phyloP scores from a whole-genome alignment of 2,113 vertebrate genomes.

The Myotis yumanensis region DNA sequence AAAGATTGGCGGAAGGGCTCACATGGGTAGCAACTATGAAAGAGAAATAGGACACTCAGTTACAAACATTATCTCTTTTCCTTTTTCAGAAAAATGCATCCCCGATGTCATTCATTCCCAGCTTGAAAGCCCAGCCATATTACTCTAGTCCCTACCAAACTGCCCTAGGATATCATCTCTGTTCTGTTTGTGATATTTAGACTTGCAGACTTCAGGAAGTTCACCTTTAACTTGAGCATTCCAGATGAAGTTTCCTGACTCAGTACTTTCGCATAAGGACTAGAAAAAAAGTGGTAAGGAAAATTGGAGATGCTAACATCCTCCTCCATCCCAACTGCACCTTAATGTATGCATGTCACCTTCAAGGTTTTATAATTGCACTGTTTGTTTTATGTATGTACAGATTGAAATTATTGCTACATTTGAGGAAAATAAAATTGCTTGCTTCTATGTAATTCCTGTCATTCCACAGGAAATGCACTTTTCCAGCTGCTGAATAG shows the following conservation, averaged over 20 bases:
- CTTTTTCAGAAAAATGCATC: slow-evolving; percentile 75
- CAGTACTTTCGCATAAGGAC: slow-evolving; percentile 73
- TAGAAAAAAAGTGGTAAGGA: slow-evolving; percentile 70
- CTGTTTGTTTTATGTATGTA: slow-evolving; percentile 83
- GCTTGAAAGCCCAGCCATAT: slow-evolving; percentile 74
- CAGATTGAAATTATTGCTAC: slow-evolving; percentile 82
- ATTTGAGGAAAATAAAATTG: slow-evolving; percentile 82
- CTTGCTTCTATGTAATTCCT: slow-evolving; percentile 81
- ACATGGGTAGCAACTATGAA: slow-evolving; percentile 68
- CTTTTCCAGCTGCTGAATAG: slow-evolving; percentile 76
- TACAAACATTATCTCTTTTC: slow-evolving; percentile 75
- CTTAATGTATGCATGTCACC: slow-evolving; percentile 82
- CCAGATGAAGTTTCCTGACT: slow-evolving; percentile 79
- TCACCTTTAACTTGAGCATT: slow-evolving; percentile 79
- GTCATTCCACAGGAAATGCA: slow-evolving; percentile 77
- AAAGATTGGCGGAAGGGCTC: slow-evolving; percentile 73
- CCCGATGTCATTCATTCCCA: slow-evolving; percentile 74
- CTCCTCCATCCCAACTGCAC: slow-evolving; percentile 74
- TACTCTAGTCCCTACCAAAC: slow-evolving; percentile 68
- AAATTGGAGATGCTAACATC: slow-evolving; percentile 74
- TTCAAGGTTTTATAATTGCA: slow-evolving; percentile 82
- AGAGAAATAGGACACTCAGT: slow-evolving; percentile 73
- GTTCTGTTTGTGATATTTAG: slow-evolving; percentile 70
- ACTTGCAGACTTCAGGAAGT: slow-evolving; percentile 72
- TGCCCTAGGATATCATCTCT: slow-evolving; percentile 68